Percentiles rank a stretch among this genome's conserved stretches.
phyloP scores from a whole-genome alignment of 2,888 invertebrate genomes.

The Meganola albula region DNA sequence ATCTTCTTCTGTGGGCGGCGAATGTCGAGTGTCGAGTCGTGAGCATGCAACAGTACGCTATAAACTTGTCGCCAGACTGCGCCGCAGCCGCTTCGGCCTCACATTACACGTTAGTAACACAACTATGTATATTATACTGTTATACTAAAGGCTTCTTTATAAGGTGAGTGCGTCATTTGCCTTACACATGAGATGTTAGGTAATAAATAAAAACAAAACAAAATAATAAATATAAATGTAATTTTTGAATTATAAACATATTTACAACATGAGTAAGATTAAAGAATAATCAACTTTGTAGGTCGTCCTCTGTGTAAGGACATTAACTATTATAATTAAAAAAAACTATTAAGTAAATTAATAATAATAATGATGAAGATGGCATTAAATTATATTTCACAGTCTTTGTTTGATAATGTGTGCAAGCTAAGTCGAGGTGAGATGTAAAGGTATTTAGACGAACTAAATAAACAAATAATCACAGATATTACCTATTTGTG shows the following conservation, averaged over 20 bases:
- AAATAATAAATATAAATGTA: slow-evolving; percentile 76
- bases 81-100: slow-evolving; percentile 33
- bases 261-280: slow-evolving; percentile 68
- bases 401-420: slow-evolving; percentile 61
- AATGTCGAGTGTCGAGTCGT: slow-evolving; percentile 31
- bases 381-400: slow-evolving; percentile 64
- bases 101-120: slow-evolving; percentile 24
- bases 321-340: slow-evolving; percentile 33
- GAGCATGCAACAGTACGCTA: slow-evolving; percentile 72
- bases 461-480: slow-evolving; percentile 23
- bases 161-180: slow-evolving; percentile 69
- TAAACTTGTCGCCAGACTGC: slow-evolving; percentile 42
- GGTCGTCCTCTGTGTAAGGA: slow-evolving; percentile 32
- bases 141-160: slow-evolving; percentile 17
- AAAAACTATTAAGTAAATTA: slow-evolving; percentile 41
- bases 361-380: slow-evolving; percentile 50
- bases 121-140: slow-evolving; percentile 12
- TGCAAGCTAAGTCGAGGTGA: slow-evolving; percentile 33
- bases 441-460: slow-evolving; percentile 10
- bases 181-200: slow-evolving; percentile 29
- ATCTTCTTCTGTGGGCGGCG: slow-evolving; percentile 88
- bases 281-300: slow-evolving; percentile 49
- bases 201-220: slow-evolving; percentile 46
- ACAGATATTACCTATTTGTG: slow-evolving; percentile 25
- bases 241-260: slow-evolving; percentile 64